phyloP scores from a whole-genome alignment of 35 echinoderm and acorn worm species.

The Heliocidaris tuberculata region DNA sequence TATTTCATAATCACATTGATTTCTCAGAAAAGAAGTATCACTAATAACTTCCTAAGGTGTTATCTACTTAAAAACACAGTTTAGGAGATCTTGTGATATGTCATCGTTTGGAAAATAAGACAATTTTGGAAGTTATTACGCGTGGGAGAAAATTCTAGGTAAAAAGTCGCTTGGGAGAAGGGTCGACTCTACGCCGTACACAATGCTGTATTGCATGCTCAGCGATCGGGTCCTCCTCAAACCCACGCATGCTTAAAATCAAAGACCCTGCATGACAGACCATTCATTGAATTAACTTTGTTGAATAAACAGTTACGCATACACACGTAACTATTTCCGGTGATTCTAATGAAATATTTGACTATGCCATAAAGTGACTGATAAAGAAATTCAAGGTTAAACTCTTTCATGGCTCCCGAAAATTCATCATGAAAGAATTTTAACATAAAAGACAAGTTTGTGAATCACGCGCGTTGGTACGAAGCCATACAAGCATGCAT shows the following conservation, averaged over 20 bases:
- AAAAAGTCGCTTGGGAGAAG: background rate
- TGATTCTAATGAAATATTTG: background rate
- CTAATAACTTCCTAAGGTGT: background rate
- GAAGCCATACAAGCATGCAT: background rate
- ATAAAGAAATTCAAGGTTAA: background rate
- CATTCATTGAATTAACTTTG: background rate
- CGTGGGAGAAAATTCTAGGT: conserved; percentile 3
- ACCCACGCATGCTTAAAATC: background rate
- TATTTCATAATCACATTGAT: background rate
- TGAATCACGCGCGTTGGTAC: background rate
- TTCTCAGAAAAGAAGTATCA: background rate
- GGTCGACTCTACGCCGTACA: background rate
- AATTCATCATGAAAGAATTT: conserved; percentile 12
- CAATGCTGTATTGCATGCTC: background rate
- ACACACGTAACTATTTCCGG: background rate
- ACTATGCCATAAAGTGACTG: background rate
- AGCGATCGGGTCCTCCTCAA: background rate
- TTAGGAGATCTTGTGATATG: background rate
- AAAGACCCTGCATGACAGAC: background rate
- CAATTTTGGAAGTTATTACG: background rate
- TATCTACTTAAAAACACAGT: background rate
- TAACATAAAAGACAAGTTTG: background rate
- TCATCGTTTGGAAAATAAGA: background rate
- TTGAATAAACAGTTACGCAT: background rate
- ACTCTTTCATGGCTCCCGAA: background rate